Base-by-base conservation (phyloP, 2,888 invertebrate species). In the Dryobota labecula region DNA sequence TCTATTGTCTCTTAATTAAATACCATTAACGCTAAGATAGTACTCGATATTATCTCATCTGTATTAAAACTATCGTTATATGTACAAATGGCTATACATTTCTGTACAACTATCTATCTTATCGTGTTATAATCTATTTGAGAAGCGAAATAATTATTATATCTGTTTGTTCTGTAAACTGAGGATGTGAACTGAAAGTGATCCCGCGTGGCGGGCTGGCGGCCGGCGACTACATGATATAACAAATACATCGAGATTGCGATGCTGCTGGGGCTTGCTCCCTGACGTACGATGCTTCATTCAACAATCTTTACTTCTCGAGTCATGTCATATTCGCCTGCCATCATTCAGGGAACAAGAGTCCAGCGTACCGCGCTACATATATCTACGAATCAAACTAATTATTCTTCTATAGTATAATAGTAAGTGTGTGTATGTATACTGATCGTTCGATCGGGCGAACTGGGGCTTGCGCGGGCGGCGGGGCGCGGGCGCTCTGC, bases 331-430 rank as follows among this genome's bases (percentile, higher is more conserved):
- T 24, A 15, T 33, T 66, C 62, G 4, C 56, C 47, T 61, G 41
- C 57, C 76, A 61, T 62, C 60, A 64, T 79, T 78, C 84, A 85
- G 83, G 78, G 65, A 87, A 81, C 91, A 88, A 90, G 87, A 76
- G 67, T 78, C 90, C 87, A 88, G 83, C 82, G 75, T 72, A 73
- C 88, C 93, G 91, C 92, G 89, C 95, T 96, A 95, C 95, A 90
- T 95, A 94, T 93, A 93, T 92, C 96, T 96, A 96, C 95, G 94
- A 95, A 95, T 95, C 92, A 93, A 95, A 95, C 95, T 95, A 96
- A 96, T 95, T 95, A 95, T 94, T 94, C 90, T 93, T 93, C 96
- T 96, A 96, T 95, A 95, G 94, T 95, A 92, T 95, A 95, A 92
- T 95, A 95, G 94, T 94, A 92, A 93, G 90, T 94, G 93, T 94